Conservation (phyloP, 2,113 vertebrate species). For the Mixornis gularis region DNA sequence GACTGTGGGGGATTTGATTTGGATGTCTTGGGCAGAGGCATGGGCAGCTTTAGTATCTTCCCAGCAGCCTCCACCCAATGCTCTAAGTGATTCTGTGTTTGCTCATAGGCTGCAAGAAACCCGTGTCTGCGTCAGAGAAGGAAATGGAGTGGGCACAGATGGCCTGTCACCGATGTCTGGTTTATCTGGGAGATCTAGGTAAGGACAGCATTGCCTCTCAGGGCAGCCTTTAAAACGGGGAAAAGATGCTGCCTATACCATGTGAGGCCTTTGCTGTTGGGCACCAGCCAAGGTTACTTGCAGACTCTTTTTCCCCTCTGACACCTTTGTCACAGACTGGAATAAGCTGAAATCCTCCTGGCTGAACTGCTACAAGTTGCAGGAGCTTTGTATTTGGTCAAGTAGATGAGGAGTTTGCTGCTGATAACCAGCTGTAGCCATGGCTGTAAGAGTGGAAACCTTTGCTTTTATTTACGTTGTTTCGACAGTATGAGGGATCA, state of each 20-base stretch:
- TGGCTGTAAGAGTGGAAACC: background rate
- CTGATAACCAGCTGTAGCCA: background rate
- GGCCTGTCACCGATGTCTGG: conserved; percentile 94
- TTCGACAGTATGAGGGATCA: background rate
- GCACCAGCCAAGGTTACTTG: background rate
- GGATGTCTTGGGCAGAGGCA: background rate
- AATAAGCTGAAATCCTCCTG: background rate
- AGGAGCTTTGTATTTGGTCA: background rate
- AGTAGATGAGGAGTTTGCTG: background rate
- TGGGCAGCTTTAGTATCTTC: background rate
- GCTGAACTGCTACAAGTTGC: background rate
- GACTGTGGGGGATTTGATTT: background rate
- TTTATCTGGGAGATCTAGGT: conserved; percentile 96
- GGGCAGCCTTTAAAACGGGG: background rate
- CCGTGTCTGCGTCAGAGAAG: conserved; percentile 87
- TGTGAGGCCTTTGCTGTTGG: background rate
- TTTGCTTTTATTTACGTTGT: background rate
- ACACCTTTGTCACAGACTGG: background rate
- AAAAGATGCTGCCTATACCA: background rate
- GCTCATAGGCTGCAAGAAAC: conserved; percentile 86
- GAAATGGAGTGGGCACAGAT: conserved; percentile 99
- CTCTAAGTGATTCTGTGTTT: background rate
- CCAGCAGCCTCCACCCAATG: background rate
- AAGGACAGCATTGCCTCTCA: conserved; percentile 18
- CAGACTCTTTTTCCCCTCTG: background rate